phyloP scores from a whole-genome alignment of 2,888 invertebrate species.

The Agrochola circellaris region DNA sequence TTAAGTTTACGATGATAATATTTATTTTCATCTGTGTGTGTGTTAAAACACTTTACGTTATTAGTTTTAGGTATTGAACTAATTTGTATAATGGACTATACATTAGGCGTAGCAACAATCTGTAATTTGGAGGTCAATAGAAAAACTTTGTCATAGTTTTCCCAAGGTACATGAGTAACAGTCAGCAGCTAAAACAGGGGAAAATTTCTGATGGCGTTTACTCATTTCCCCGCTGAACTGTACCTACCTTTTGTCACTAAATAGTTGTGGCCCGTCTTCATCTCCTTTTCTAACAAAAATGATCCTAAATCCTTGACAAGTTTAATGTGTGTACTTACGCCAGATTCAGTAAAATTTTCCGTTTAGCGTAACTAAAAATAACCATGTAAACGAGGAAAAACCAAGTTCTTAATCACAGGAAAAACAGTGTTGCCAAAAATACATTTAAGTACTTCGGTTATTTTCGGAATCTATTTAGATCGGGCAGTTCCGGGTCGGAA shows the following conservation, averaged over 20 bases:
- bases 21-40: conserved; percentile 20
- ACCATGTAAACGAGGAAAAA: neutral
- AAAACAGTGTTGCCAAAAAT: conserved; percentile 1
- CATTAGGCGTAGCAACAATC: no score
- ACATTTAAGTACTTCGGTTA: conserved; percentile 22
- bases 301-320: neutral
- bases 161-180: no score
- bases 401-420: neutral
- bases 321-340: neutral
- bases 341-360: neutral
- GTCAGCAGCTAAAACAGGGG: neutral
- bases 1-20: neutral
- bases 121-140: neutral
- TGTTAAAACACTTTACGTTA: conserved; percentile 5
- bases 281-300: neutral
- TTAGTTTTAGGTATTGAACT: conserved; percentile 7
- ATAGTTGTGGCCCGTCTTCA: neutral
- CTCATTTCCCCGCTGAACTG: neutral
- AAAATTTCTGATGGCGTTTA: neutral
- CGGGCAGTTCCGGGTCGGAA: conserved; percentile 19
- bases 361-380: neutral
- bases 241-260: neutral
- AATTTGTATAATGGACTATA: conserved; percentile 18
- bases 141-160: neutral
- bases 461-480: conserved; percentile 34